Evolutionary conservation across 2,888 invertebrate genomes (phyloP).

Genomic region (Watsonalla cultraria): DNA sequence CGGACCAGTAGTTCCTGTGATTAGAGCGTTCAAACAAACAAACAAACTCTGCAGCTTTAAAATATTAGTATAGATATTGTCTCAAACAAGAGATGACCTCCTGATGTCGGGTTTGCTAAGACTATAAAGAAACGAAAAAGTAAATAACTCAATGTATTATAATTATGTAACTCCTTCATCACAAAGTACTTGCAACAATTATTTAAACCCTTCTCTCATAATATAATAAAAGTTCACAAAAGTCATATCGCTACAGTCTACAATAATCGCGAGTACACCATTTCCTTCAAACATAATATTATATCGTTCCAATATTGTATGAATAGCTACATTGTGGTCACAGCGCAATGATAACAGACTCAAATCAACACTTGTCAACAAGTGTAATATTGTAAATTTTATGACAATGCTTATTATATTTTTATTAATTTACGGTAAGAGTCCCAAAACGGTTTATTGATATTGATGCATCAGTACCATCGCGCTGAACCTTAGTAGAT

Average conservation of each 20-base stretch:
- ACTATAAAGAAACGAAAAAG: conserved; percentile 16
- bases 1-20: too few relatives aligned
- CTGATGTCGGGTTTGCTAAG: neutral
- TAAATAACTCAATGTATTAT: conserved; percentile 41
- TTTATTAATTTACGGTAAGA: too few relatives aligned
- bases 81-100: neutral
- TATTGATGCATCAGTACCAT: conserved; percentile 12
- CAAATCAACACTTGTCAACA: neutral
- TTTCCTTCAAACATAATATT: conserved; percentile 13
- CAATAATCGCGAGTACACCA: conserved; percentile 36
- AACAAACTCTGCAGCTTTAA: too few relatives aligned
- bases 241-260: conserved; percentile 36
- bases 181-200: conserved; percentile 44
- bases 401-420: too few relatives aligned
- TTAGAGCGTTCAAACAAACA: too few relatives aligned
- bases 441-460: neutral
- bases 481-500: conserved; percentile 16
- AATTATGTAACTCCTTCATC: conserved; percentile 45
- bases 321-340: conserved; percentile 1
- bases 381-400: too few relatives aligned
- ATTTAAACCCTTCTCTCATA: conserved; percentile 38
- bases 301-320: conserved; percentile 1
- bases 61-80: too few relatives aligned
- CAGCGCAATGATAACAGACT: conserved; percentile 6
- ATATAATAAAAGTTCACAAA: conserved; percentile 43